phyloP scores from a whole-genome alignment of 2,888 invertebrate species.

The Luffia ferchaultella region DNA sequence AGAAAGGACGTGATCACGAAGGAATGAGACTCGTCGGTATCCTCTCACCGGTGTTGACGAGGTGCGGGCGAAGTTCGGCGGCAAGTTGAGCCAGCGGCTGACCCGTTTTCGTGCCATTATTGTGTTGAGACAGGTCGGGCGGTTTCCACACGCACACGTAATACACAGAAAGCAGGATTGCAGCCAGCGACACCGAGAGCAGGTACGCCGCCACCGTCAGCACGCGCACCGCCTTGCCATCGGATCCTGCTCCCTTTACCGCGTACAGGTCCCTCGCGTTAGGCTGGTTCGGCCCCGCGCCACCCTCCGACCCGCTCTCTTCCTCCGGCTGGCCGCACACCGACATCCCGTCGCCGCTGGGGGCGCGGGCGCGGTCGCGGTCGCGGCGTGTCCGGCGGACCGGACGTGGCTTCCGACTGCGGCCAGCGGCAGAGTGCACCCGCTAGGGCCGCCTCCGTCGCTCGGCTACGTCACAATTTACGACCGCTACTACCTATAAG shows the following conservation, averaged over 20 bases:
- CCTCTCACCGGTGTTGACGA: background rate
- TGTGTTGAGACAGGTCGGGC: conserved; percentile 60
- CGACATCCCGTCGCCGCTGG: conserved; percentile 36
- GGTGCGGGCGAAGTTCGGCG: background rate
- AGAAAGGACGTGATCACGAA: too few species aligned
- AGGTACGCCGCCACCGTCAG: conserved; percentile 84
- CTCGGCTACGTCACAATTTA: background rate
- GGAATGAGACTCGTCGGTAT: too few species aligned
- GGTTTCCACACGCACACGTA: conserved; percentile 83
- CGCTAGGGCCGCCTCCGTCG: conserved; percentile 21
- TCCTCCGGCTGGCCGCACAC: conserved; percentile 42
- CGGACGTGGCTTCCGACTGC: background rate
- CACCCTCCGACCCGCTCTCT: conserved; percentile 32
- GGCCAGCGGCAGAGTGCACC: conserved; percentile 5
- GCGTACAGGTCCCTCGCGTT: conserved; percentile 33
- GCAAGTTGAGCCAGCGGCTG: background rate
- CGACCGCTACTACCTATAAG: background rate
- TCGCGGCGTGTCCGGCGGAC: conserved; percentile 8
- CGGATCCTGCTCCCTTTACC: conserved; percentile 30
- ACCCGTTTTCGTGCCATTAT: conserved; percentile 17
- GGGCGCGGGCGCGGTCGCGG: conserved; percentile 15
- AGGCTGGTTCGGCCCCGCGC: conserved; percentile 25
- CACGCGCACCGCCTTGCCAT: conserved; percentile 64
- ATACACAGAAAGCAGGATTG: conserved; percentile 81
- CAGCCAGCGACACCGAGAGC: conserved; percentile 85